Percentiles rank a stretch among this genome's conserved stretches.
phyloP scores from a whole-genome alignment of 2,888 invertebrate genomes.

The Hyposoter didymator region DNA sequence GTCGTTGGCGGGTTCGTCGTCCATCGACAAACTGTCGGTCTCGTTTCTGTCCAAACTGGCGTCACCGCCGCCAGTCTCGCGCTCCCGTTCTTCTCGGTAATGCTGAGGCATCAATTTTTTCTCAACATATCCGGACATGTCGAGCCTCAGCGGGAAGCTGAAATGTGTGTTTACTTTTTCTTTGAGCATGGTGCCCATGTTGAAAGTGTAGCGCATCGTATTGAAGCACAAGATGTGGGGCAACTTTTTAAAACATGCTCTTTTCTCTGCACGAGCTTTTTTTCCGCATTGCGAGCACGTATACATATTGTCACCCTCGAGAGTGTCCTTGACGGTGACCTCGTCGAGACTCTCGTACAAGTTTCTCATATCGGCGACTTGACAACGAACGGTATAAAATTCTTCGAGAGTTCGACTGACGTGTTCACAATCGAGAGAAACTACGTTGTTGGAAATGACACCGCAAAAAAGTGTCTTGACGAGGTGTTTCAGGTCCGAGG shows the following conservation, averaged over 20 bases:
- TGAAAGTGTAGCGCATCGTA: constrained; percentile 98
- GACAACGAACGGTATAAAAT: constrained; percentile 98
- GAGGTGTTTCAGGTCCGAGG: constrained; percentile 93
- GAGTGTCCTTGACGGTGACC: constrained; percentile 98
- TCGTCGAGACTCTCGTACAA: constrained; percentile 97
- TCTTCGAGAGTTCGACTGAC: constrained; percentile 97
- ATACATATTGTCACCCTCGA: constrained; percentile 99
- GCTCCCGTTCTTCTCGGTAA: constrained; percentile 87
- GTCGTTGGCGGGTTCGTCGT: constrained; percentile 74
- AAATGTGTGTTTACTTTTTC: constrained; percentile 99
- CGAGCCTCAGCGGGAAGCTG: constrained; percentile 96
- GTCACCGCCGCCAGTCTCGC: constrained; percentile 58
- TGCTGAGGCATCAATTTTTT: constrained; percentile 96
- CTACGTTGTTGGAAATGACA: constrained; percentile 97
- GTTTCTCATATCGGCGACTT: constrained; percentile 98
- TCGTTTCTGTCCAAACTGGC: constrained; percentile 71
- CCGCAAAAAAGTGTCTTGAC: constrained; percentile 97
- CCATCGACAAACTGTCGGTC: constrained; percentile 38
- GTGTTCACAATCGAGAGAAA: constrained; percentile 97
- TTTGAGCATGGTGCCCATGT: constrained; percentile 98
- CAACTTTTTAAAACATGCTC: constrained; percentile 96
- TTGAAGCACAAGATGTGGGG: constrained; percentile 98
- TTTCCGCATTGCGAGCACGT: constrained; percentile 98
- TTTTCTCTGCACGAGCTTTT: constrained; percentile 97
- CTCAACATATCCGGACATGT: constrained; percentile 98